Base-by-base conservation (phyloP, 2,888 invertebrate genomes). In the Drosophila histrio region DNA sequence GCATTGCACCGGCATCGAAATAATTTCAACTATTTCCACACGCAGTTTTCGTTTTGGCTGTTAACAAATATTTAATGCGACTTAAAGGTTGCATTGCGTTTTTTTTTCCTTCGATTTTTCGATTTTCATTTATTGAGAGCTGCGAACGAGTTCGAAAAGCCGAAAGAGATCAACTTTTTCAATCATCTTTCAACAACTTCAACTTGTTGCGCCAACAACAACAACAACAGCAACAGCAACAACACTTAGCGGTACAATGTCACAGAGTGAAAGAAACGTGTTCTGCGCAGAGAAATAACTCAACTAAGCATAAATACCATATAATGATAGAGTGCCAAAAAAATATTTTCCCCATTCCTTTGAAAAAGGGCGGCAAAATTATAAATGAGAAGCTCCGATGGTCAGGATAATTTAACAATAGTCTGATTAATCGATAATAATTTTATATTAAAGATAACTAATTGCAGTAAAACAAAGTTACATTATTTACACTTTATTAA, bases 41-140 rank as follows among this genome's bases (percentile, higher is more conserved):
- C 62, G 56, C 65, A 66, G 57, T 56, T 38, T 38, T 82, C 70
- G 75, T 68, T 83, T 58, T 74, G 58, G 60, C 60, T 77, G 76
- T 87, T 84, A 74, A 75, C 87, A 85, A 87, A 82, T 72, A 79
- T 70, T 75, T 76, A 85, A 81, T 81, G 76, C 68, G 69, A 65
- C 77, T 80, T 73, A 62, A 71, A 84, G 44, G 67, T 62, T 84
- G 70, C 57, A 41, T 44, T 72, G 58, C 71, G 43, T 61, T 65
- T 76, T 71, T 59, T 77, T 63, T 53, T 36, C 13, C 13, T 52
- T 58, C 38, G 65, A 21, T 67, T 47, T 67, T 44, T 19, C 15
- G 4, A 15, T 32, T 19, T 19, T 1, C 6, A 43, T 32, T 17
- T 54, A 22, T 19, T 19, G 26, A 34, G 24, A 17, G n/a, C 30